phyloP scores from a whole-genome alignment of 1,140 invertebrate species.

The Sitophilus oryzae region DNA sequence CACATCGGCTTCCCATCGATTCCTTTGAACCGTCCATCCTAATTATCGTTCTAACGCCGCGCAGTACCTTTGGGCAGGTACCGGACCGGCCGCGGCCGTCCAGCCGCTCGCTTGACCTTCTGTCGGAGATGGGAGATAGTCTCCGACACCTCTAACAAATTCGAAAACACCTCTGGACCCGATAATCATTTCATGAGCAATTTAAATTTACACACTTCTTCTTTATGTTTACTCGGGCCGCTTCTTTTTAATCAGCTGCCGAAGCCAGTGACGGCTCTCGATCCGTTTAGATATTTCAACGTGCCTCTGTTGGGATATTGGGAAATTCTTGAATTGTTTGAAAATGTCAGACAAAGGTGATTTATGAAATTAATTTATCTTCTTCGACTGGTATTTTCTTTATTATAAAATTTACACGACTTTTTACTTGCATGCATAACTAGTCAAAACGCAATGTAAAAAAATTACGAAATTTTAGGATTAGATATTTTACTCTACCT shows the following conservation, averaged over 20 bases:
- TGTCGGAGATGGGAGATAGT: slow-evolving; percentile 8
- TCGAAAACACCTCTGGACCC: slow-evolving; percentile 27
- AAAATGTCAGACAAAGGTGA: no score
- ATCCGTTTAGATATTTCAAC: no score
- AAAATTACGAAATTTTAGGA: no score
- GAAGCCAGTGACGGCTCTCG: slow-evolving; percentile 12
- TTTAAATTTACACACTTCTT: slow-evolving; percentile 28
- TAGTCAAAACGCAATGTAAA: no score
- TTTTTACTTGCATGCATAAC: no score
- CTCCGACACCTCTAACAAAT: slow-evolving; percentile 19
- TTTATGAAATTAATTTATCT: no score
- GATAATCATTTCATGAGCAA: slow-evolving; percentile 27
- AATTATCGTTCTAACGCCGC: slow-evolving; percentile 19
- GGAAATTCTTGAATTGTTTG: no score
- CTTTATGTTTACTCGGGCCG: slow-evolving; percentile 24
- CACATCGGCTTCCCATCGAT: slow-evolving; percentile 15
- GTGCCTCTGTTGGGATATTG: neutral
- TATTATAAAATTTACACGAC: no score
- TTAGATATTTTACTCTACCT: no score
- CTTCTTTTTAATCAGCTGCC: slow-evolving; percentile 26
- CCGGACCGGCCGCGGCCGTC: neutral
- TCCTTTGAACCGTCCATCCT: slow-evolving; percentile 23
- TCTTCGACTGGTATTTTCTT: no score
- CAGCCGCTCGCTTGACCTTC: slow-evolving; percentile 4
- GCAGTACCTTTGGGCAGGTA: slow-evolving; percentile 6